These are phyloP conservation scores for Caenorhabditis uteleia DNA, from an alignment of 2,888 invertebrate species.

Conservation along the genomic window DNA sequence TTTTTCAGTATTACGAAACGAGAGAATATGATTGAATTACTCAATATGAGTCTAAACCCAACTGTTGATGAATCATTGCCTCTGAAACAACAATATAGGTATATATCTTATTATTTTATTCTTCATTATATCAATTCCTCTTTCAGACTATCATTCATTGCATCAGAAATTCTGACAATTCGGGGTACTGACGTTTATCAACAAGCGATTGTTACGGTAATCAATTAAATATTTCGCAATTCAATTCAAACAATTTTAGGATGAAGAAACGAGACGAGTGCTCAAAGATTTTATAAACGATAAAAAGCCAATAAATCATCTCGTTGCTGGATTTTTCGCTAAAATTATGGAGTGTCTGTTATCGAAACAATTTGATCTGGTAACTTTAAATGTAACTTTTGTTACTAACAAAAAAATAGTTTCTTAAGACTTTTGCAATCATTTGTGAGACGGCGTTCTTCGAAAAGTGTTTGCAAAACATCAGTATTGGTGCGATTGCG, in stretches of 20 bases:
- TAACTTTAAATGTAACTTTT: conserved; percentile 5
- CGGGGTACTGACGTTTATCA: conserved; percentile 33
- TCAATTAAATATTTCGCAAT: neutral
- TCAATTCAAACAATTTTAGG: conserved; percentile 15
- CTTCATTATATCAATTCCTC: neutral
- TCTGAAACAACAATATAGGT: conserved; percentile 47
- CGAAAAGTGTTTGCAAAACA: conserved; percentile 37
- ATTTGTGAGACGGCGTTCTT: conserved; percentile 28
- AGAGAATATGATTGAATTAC: conserved; percentile 42
- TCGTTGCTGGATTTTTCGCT: conserved; percentile 48
- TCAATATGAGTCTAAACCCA: conserved; percentile 36
- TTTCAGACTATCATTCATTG: conserved; percentile 41
- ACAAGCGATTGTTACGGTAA: conserved; percentile 30
- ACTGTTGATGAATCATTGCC: conserved; percentile 19
- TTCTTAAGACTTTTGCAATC: conserved; percentile 33
- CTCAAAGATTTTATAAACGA: conserved; percentile 26
- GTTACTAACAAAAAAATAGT: neutral
- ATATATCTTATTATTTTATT: neutral
- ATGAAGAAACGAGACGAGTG: conserved; percentile 20
- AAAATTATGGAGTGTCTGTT: conserved; percentile 44
- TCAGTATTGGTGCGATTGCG: conserved; percentile 39
- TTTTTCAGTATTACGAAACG: conserved; percentile 41
- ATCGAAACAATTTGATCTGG: conserved; percentile 18
- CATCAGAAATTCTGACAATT: conserved; percentile 46
- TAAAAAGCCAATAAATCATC: conserved; percentile 32